A percentile compares a stretch with the other conserved stretches of the same genome.
Conservation (phyloP, 2,113 vertebrate species). For the Petroica traversi region DNA sequence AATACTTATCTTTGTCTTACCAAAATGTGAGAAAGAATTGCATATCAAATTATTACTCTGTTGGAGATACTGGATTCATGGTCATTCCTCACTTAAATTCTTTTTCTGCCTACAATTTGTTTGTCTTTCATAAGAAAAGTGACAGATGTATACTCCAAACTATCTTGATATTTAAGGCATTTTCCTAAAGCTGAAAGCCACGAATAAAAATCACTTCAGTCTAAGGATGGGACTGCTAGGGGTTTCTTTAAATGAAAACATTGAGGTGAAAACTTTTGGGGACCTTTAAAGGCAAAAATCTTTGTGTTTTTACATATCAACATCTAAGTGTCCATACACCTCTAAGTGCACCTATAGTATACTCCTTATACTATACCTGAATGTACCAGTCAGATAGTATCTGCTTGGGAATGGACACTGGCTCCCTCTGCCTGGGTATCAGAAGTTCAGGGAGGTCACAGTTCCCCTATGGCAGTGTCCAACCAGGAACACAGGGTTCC, state of each 20-base stretch:
- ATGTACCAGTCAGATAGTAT: neutral
- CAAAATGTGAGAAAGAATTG: neutral
- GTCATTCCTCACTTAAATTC: too few relatives aligned
- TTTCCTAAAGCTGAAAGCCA: neutral
- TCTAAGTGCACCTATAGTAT: neutral
- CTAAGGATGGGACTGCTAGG: neutral
- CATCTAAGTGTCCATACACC: neutral
- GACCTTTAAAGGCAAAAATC: neutral
- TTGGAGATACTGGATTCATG: neutral
- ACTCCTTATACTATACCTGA: neutral
- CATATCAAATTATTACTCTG: neutral
- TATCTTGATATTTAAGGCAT: neutral
- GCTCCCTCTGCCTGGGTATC: neutral
- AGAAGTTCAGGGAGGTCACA: neutral
- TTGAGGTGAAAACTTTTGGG: neutral
- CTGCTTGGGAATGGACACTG: neutral
- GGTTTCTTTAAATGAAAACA: neutral
- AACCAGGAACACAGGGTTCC: neutral
- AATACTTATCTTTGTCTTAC: neutral
- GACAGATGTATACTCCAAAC: neutral
- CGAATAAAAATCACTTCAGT: neutral
- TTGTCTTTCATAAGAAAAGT: neutral
- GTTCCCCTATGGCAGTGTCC: too few relatives aligned
- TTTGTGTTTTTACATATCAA: neutral
- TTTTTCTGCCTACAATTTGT: neutral